Base-by-base conservation (phyloP, 2,888 invertebrate genomes). In the Lithophane socia region DNA sequence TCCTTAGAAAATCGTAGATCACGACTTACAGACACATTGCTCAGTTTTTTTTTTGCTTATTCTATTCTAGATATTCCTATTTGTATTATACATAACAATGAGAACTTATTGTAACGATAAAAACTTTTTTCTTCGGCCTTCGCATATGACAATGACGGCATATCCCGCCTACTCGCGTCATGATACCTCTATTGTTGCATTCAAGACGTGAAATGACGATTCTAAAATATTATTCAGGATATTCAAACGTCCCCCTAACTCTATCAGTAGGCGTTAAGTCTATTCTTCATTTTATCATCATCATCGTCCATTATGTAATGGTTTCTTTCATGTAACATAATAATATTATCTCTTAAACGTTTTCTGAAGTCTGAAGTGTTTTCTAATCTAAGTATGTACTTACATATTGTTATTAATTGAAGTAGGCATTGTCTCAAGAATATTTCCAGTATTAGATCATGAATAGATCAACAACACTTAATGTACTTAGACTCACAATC, bases 111-210 rank as follows among this genome's bases (percentile, higher is more conserved):
- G 4, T 29, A 29, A 29, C 29, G 29, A 29, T 47, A 68, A 60
- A 12, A 56, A 64, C 21, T 49, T 75, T 86, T 82, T 83, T 84
- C 54, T 77, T 29, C 64, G 49, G 70, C 73, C 73, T 79, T 80
- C 66, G 54, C 29, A 69, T 65, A 71, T 77, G 81, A 86, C 86
- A 88, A 83, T 87, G 89, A 85, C 77, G 70, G 68, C 67, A 61
- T 69, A 73, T 64, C 60, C 81, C 85, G 83, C 89, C 83, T 86
- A 83, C 87, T 56, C 79, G 52, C 73, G 69, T 60, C 77, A 61
- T 77, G 86, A 87, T 83, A 83, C 84, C 54, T 73, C 85, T 84
- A 90, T 90, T 90, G 89, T 90, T 87, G 82, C 84, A 82, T 85
- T 84, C 79, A 75, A 66, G 37, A 80, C 67, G 42, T 79, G n/a